A percentile compares a stretch with the other conserved stretches of the same genome.
phyloP scores from a whole-genome alignment of 1,140 invertebrate species.

The Bombyx mori region DNA sequence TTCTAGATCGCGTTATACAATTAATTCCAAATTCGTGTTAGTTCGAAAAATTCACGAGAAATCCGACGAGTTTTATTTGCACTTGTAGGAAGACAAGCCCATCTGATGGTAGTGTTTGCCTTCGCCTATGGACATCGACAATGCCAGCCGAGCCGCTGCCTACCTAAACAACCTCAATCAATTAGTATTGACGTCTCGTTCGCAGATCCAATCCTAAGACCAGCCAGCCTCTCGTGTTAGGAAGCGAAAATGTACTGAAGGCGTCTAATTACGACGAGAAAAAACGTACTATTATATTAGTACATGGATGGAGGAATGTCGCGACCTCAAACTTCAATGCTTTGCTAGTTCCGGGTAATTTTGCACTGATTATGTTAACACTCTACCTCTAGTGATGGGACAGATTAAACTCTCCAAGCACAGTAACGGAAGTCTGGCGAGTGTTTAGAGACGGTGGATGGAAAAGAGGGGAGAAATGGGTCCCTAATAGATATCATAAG shows the following conservation, averaged over 20 bases:
- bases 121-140: too few species aligned
- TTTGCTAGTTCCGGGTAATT: conserved; percentile 21
- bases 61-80: too few species aligned
- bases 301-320: conserved; percentile 22
- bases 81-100: too few species aligned
- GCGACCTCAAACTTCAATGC: conserved; percentile 13
- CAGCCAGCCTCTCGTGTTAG: conserved; percentile 20
- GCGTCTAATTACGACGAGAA: conserved; percentile 18
- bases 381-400: background rate
- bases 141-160: background rate
- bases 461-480: too few species aligned
- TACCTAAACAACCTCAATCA: background rate
- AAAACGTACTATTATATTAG: conserved; percentile 18
- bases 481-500: too few species aligned
- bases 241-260: conserved; percentile 9
- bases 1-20: too few species aligned
- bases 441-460: too few species aligned
- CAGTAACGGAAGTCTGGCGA: background rate
- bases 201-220: conserved; percentile 16
- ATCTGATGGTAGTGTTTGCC: too few species aligned
- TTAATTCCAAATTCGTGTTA: too few species aligned
- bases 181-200: background rate
- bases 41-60: too few species aligned
- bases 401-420: background rate
- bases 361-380: background rate